Percentiles rank a stretch among this genome's conserved stretches.
phyloP scores from a whole-genome alignment of 2,888 invertebrate genomes.

The Halocaridina rubra region DNA sequence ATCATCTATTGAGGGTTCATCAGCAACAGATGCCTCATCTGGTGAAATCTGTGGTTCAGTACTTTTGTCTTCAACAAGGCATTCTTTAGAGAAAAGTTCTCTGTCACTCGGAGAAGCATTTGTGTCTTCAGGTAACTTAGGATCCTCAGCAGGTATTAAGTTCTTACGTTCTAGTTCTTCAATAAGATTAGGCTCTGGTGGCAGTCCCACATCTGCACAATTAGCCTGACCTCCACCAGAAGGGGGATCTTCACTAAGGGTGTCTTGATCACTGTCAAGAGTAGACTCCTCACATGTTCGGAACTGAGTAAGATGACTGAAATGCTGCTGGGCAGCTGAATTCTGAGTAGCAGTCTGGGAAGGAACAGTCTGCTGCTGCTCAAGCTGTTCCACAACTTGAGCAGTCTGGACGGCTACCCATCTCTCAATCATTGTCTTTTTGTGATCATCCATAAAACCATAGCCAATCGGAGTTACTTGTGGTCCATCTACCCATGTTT shows the following conservation, averaged over 20 bases:
- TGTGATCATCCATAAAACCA: conserved; percentile 92
- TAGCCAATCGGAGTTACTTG: conserved; percentile 72
- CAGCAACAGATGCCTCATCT: conserved; percentile 50
- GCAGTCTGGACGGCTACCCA: conserved; percentile 92
- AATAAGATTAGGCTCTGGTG: conserved; percentile 57
- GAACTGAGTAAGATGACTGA: conserved; percentile 59
- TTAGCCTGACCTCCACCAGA: conserved; percentile 40
- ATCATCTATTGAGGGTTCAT: conserved; percentile 62
- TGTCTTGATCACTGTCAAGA: conserved; percentile 61
- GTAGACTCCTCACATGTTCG: conserved; percentile 61
- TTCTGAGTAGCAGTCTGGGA: conserved; percentile 67
- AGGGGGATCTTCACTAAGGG: conserved; percentile 61
- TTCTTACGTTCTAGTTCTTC: conserved; percentile 62
- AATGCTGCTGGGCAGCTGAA: conserved; percentile 71
- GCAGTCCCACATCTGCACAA: conserved; percentile 17
- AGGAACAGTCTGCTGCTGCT: conserved; percentile 69
- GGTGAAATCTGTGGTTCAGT: conserved; percentile 54
- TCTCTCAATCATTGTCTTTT: conserved; percentile 91
- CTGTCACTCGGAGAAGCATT: conserved; percentile 11
- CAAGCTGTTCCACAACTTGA: conserved; percentile 61
- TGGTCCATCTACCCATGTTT: conserved; percentile 97
- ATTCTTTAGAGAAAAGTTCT: conserved; percentile 25
- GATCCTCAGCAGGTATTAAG: conserved; percentile 46
- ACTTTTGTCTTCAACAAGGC: conserved; percentile 40
- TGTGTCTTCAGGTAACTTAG: conserved; percentile 35